Evolutionary conservation across 2,797 vertebrate species (phyloP), one percentile per base, ranked within the genome.

Genomic region (Brachymystax lenok): DNA sequence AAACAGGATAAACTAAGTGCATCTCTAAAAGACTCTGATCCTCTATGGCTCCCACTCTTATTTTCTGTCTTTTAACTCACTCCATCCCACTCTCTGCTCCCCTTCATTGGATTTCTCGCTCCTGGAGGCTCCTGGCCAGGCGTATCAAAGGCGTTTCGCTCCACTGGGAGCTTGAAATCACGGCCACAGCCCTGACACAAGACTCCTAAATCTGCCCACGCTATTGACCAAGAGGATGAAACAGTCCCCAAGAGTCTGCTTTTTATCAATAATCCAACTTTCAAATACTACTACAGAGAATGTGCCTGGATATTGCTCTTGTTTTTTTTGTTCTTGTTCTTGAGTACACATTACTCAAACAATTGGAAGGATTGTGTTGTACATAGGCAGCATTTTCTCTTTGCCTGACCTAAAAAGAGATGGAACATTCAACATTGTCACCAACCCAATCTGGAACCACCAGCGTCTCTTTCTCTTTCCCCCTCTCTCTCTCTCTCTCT

Each of bases 71-170:
- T 88, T 73, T 72, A 80, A 84, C 78, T 80, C 75, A 79, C 80
- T 88, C 77, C 83, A 79, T 84, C 77, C 78, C 17, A 69, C 77
- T n/a, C 80, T 69, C 79, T 84, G 79, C 83, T 52, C 51, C 51
- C 64, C 14, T 27, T 67, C 64, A 82, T 86, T 88, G 79, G 83
- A 90, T 90, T 83, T 75, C 69, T 24, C 79, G 76, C 74, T 85
- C 85, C 85, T 80, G 75, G 79, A 80, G 87, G 84, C 54, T 6
- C 77, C 80, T 67, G 78, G 84, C 85, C 86, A 80, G 87, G 85
- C 86, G 59, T 63, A 63, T 63, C 59, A 63, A 63, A 59, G 21
- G 59, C 59, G n/a, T 63, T 21, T 63, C 21, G 59, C 59, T 63
- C n/a, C 59, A 63, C n/a, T 63, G 59, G 21, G 19, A n/a, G 59